Evolutionary conservation across 1,140 invertebrate species (phyloP).

Genomic region (Drosophila varians): DNA sequence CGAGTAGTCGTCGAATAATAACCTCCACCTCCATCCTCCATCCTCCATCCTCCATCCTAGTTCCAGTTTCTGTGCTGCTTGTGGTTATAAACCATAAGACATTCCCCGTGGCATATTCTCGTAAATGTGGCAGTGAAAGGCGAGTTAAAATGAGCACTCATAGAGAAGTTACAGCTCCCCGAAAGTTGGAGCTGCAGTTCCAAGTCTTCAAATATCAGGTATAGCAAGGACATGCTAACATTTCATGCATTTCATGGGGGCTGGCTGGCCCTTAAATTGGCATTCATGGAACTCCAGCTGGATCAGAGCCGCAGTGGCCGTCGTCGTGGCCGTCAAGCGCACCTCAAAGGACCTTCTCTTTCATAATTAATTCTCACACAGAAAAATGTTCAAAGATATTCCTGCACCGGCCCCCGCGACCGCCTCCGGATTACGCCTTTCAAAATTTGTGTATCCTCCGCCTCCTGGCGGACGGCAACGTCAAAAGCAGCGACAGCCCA

Average conservation of each 20-base stretch:
- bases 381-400: conserved; percentile 77
- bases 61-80: conserved; percentile 43
- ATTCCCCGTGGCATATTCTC: conserved; percentile 49
- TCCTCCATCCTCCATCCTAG: too few relatives aligned
- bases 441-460: conserved; percentile 4
- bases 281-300: conserved; percentile 24
- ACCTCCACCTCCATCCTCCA: too few relatives aligned
- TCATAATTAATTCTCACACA: conserved; percentile 74
- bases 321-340: conserved; percentile 35
- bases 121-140: conserved; percentile 48
- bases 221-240: not conserved
- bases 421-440: conserved; percentile 6
- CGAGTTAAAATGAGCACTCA: conserved; percentile 53
- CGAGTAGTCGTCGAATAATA: conserved; percentile 64
- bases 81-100: conserved; percentile 69
- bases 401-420: conserved; percentile 28
- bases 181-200: not conserved
- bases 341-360: conserved; percentile 61
- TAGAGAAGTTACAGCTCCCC: not conserved
- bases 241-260: not conserved
- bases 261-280: conserved; percentile 72
- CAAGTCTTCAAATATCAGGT: not conserved
- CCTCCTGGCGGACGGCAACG: conserved; percentile 56
- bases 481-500: conserved; percentile 64
- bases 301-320: conserved; percentile 27